These are phyloP conservation scores for Fragum sueziense DNA, from an alignment of 2,888 invertebrate genomes.

Conservation along the genomic window DNA sequence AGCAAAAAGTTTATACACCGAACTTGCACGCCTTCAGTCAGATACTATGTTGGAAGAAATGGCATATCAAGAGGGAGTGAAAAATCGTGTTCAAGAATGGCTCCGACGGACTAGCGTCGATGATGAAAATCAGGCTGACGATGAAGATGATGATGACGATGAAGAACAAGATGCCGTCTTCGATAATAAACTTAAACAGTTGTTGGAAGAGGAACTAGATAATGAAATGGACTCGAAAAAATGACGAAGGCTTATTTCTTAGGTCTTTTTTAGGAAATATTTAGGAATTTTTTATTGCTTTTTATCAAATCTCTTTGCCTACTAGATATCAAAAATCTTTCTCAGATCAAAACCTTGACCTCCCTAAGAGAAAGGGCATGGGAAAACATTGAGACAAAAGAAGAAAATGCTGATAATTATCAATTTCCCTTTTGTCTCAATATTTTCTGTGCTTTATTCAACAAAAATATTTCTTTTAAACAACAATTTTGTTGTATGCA, in stretches of 20 bases:
- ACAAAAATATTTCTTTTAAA: too few relatives aligned
- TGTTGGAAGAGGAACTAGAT: constrained; percentile 53
- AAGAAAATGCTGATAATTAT: too few relatives aligned
- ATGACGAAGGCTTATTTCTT: constrained; percentile 31
- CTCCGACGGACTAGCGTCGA: constrained; percentile 60
- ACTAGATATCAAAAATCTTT: too few relatives aligned
- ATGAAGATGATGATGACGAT: constrained; percentile 46
- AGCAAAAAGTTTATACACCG: constrained; percentile 43
- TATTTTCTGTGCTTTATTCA: too few relatives aligned
- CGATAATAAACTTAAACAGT: constrained; percentile 51
- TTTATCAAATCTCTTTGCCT: not conserved
- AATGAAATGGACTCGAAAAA: constrained; percentile 42
- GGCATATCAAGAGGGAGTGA: constrained; percentile 68
- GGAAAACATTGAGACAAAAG: too few relatives aligned
- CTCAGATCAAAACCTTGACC: too few relatives aligned
- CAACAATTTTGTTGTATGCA: too few relatives aligned
- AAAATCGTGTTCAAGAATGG: constrained; percentile 72
- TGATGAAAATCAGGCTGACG: constrained; percentile 61
- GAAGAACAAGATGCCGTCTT: constrained; percentile 45
- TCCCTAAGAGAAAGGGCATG: too few relatives aligned
- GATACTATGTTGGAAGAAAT: constrained; percentile 70
- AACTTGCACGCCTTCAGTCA: constrained; percentile 53
- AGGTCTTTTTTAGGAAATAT: not conserved
- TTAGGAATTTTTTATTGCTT: constrained; percentile 1
- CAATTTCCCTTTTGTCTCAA: too few relatives aligned